Conservation (phyloP, 1,140 invertebrate species). For the Bathynomus jamesi region DNA sequence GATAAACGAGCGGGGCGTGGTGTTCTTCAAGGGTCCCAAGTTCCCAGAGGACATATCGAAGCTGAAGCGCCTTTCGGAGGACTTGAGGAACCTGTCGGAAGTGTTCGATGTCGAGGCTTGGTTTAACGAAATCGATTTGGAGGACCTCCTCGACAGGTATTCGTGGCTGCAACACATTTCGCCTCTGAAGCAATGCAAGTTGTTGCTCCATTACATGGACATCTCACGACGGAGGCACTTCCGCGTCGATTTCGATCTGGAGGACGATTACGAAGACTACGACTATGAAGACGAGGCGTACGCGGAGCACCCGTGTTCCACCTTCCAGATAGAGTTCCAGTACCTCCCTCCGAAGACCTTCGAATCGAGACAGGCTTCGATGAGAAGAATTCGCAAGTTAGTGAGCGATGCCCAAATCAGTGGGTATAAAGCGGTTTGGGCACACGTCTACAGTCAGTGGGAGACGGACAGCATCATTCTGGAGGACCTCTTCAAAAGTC, state of each 20-base stretch:
- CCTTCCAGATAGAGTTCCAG: background rate
- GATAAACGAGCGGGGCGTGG: slow-evolving; percentile 45
- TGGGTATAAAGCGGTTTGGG: slow-evolving; percentile 25
- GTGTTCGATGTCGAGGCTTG: slow-evolving; percentile 41
- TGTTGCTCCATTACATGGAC: slow-evolving; percentile 15
- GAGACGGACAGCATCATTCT: slow-evolving; percentile 46
- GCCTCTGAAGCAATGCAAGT: background rate
- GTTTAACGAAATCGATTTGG: slow-evolving; percentile 24
- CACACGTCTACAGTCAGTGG: slow-evolving; percentile 34
- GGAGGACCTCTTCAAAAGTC: slow-evolving; percentile 50
- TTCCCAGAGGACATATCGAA: slow-evolving; percentile 27
- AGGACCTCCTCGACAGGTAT: slow-evolving; percentile 6
- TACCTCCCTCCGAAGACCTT: background rate
- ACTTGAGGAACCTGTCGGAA: slow-evolving; percentile 19
- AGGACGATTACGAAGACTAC: too few relatives aligned
- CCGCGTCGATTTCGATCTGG: slow-evolving; percentile 23
- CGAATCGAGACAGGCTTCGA: background rate
- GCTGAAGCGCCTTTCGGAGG: slow-evolving; percentile 21
- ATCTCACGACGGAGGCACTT: slow-evolving; percentile 18
- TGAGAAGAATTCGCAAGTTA: background rate
- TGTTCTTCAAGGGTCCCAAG: slow-evolving; percentile 46
- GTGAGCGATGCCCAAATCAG: slow-evolving; percentile 1
- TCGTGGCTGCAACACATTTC: slow-evolving; percentile 5
- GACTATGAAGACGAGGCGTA: slow-evolving; percentile 19
- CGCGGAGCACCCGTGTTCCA: slow-evolving; percentile 17